These are phyloP conservation scores for Zapornia atra DNA, from an alignment of 2,113 vertebrate species.

Conservation along the genomic window DNA sequence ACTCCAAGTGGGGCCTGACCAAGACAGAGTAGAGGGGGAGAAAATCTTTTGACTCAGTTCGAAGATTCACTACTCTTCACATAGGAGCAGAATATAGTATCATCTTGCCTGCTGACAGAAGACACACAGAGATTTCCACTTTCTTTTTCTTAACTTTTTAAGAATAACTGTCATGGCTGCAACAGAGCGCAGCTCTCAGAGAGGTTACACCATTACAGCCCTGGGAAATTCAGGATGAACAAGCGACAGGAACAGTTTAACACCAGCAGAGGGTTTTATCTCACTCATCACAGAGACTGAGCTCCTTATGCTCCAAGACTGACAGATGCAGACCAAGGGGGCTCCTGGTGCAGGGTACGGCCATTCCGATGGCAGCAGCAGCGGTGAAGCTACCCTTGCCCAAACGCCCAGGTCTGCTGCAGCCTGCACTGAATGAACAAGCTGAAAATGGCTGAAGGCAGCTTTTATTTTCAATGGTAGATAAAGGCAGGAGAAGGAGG, in stretches of 20 bases:
- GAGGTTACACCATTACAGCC: background rate
- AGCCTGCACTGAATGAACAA: background rate
- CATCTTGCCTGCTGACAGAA: background rate
- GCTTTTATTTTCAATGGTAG: background rate
- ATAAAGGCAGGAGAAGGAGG: background rate
- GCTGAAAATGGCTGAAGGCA: background rate
- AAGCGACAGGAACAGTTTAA: background rate
- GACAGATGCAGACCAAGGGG: background rate
- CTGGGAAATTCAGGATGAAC: rapidly evolving
- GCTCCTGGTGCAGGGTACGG: background rate
- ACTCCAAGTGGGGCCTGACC: no score
- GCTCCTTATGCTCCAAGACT: background rate
- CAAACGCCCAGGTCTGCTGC: background rate
- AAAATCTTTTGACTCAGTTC: background rate
- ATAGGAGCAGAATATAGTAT: background rate
- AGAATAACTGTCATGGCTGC: background rate
- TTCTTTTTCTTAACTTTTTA: background rate
- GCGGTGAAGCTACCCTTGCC: background rate
- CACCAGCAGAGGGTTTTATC: background rate
- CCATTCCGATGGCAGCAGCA: background rate
- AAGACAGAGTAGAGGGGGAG: no score
- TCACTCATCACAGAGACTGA: background rate
- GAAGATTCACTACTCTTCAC: background rate
- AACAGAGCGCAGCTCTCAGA: background rate
- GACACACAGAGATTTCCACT: background rate